Base-by-base conservation (phyloP, 2,797 vertebrate genomes). In the Protosalanx chinensis region DNA sequence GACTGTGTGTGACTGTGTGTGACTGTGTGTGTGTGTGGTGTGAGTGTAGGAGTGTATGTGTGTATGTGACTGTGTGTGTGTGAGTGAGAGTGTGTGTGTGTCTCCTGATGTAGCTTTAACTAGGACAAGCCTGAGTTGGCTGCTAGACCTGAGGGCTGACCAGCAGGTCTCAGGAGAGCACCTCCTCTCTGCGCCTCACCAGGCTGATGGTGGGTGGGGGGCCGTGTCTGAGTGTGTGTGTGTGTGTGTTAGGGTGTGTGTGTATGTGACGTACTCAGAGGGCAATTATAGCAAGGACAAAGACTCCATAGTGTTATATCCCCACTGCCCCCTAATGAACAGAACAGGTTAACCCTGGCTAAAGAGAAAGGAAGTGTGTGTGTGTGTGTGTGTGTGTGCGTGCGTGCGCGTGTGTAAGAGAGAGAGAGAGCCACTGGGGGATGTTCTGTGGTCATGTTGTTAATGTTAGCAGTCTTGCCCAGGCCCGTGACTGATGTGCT, bases 231-330 rank as follows among this genome's bases (percentile, higher is more conserved):
- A 51, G 37, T 10, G 83, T 81, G 83, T 79, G 81, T 78, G n/a
- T 27, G 59, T 23, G 10, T 27, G 59, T 29, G 10, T 30, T 23
- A 30, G 59, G 8, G 59, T 12, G 59, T 30, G 67, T 56, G 20
- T 82, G 80, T 79, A 85, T 86, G 80, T 86, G 89, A 90, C 90
- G 88, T 91, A 91, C 90, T 85, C 86, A 88, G 93, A 94, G 93
- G 93, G 92, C 91, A 94, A 83, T 94, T 95, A 93, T 81, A 89
- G 87, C 86, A 91, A 89, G 92, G 91, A 91, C 88, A 89, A 90
- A 91, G 91, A 93, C 91, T 89, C 86, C 87, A 83, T 87, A 81
- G 78, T 91, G 90, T 91, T 89, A 92, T 92, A 92, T 94, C 93
- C 92, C 90, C 83, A 82, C 86, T 87, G 93, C 88, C 88, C 88